phyloP scores from a whole-genome alignment of 2,113 vertebrate species.

The Guaruba guarouba region DNA sequence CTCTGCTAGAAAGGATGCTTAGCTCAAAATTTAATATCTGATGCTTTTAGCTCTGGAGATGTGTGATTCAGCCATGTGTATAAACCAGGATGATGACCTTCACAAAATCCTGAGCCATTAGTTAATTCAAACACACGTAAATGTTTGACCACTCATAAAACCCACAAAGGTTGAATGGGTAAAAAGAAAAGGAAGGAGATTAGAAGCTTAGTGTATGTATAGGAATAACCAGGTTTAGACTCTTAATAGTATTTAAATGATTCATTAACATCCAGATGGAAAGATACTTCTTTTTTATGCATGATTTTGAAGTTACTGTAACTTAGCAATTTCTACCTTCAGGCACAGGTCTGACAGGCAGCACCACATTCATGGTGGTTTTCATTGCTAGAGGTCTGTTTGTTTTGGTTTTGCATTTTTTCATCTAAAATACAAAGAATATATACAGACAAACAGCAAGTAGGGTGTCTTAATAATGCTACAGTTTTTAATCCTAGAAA shows the following conservation, averaged over 20 bases:
- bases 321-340: not conserved
- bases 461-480: not conserved
- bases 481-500: not conserved
- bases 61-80: constrained; percentile 19
- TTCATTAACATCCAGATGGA: constrained; percentile 2
- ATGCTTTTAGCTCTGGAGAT: constrained; percentile 23
- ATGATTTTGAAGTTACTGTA: not conserved
- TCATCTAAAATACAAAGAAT: not conserved
- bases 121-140: constrained; percentile 20
- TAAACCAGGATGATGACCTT: constrained; percentile 17
- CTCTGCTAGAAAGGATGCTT: not conserved
- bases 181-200: not conserved
- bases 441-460: not conserved
- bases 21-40: not conserved
- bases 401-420: not conserved
- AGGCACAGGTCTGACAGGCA: not conserved
- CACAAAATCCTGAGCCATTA: constrained; percentile 26
- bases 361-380: not conserved
- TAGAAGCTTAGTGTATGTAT: not conserved
- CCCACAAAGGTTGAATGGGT: not conserved
- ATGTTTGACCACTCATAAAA: not conserved
- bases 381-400: not conserved
- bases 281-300: not conserved
- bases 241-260: not conserved
- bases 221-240: not conserved